Conservation (phyloP, 1,140 invertebrate genomes). For the Drosophila subpulchrella region DNA sequence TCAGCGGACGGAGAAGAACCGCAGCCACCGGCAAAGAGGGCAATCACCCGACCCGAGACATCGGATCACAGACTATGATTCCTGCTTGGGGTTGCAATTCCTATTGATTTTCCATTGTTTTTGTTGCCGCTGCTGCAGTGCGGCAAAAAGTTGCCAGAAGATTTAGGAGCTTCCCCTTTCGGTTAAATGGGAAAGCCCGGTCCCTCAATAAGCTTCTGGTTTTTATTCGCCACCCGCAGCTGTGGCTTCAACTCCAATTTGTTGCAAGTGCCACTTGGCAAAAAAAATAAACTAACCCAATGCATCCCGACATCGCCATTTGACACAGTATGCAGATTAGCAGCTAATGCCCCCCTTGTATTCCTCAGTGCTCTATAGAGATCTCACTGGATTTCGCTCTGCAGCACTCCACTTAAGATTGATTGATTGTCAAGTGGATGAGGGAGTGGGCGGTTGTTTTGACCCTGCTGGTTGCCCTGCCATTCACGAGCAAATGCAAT, state of each 20-base stretch:
- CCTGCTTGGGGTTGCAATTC: constrained; percentile 75
- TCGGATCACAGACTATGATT: constrained; percentile 51
- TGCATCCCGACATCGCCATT: constrained; percentile 50
- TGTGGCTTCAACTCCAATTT: constrained; percentile 59
- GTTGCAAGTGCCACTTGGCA: constrained; percentile 71
- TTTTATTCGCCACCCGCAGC: constrained; percentile 55
- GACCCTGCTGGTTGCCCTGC: constrained; percentile 23
- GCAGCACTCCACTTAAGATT: constrained; percentile 65
- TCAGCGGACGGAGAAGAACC: constrained; percentile 53
- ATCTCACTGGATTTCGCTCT: constrained; percentile 27
- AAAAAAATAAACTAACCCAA: constrained; percentile 56
- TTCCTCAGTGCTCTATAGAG: constrained; percentile 3
- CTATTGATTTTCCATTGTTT: constrained; percentile 75
- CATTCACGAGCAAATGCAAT: constrained; percentile 38
- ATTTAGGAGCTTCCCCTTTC: constrained; percentile 29
- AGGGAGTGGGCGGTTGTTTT: constrained; percentile 3
- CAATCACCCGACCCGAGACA: constrained; percentile 68
- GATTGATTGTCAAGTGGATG: constrained; percentile 76
- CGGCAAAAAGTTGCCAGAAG: constrained; percentile 43
- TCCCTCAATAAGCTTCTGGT: constrained; percentile 21
- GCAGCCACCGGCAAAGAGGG: constrained; percentile 75
- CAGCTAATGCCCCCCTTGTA: constrained; percentile 57
- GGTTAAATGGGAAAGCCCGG: constrained; percentile 34
- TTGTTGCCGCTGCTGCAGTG: constrained; percentile 45
- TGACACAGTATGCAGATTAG: constrained; percentile 81